Base-by-base conservation (phyloP, 2,113 vertebrate genomes). In the Poeciliopsis turrubarensis region DNA sequence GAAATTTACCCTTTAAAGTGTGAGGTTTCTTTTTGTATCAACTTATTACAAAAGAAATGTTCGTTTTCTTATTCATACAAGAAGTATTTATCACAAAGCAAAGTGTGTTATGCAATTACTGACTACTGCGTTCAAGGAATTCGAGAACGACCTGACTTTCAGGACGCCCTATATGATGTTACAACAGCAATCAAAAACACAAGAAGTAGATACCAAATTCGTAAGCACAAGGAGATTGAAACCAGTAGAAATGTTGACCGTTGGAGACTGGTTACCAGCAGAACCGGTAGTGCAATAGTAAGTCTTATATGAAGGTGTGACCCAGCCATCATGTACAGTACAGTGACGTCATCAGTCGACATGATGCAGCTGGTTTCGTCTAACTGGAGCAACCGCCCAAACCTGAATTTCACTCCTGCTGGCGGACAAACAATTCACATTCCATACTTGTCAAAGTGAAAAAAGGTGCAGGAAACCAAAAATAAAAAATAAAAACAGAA, bases 361-460 rank as follows among this genome's bases (percentile, higher is more conserved):
- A 80, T 64, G 39, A 81, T 47, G 60, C 66, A 82, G 82, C 51
- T 67, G 78, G 92, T 91, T 97, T 97, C 68, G 90, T 77, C 76
- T 95, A 92, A 96, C 90, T 78, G 85, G 89, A 88, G 83, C 77
- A 94, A 93, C 94, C 84, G 67, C 86, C 84, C 90, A 76, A 91
- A 94, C 94, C 88, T 88, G 93, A 92, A 86, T 86, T 72, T 64
- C 78, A 77, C 70, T 70, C 68, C 77, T 71, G 84, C 80, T 72
- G 73, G 74, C 65, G 61, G 34, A 83, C 80, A 91, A 90, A 90
- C 87, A 88, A 54, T 70, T 68, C 76, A 90, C 89, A 94, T 93
- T 92, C 91, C 87, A 80, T 44, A 12, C 69, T 85, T 80, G 75
- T 84, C 84, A 90, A 80, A 76, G 63, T 63, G 39, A 68, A 44